Evolutionary conservation across 2,113 vertebrate species (phyloP).

Genomic region (Mungos mungo): DNA sequence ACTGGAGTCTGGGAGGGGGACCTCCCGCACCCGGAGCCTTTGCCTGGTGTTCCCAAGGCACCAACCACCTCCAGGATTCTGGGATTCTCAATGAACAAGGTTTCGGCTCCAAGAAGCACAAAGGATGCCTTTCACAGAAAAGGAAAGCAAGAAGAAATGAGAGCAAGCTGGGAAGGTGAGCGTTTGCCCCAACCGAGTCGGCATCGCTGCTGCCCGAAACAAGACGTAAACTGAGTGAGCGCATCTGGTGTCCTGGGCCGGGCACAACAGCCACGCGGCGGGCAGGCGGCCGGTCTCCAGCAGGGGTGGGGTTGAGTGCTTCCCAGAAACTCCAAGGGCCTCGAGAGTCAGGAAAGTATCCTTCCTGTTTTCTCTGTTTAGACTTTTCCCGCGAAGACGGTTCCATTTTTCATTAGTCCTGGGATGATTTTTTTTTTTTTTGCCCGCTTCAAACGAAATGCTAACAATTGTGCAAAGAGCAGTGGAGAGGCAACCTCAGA

Average conservation of each 20-base stretch:
- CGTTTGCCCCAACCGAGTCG: not conserved
- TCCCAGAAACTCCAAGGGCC: not conserved
- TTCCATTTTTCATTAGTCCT: not conserved
- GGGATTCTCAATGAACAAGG: not conserved
- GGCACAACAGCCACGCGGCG: rapidly evolving
- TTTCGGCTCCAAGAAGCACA: not conserved
- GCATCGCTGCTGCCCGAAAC: not conserved
- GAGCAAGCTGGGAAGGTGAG: not conserved
- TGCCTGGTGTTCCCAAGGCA: not conserved
- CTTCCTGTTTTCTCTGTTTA: not conserved
- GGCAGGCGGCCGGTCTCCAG: too few species aligned
- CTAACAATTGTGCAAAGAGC: not conserved
- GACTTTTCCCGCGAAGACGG: not conserved
- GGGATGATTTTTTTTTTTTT: not conserved
- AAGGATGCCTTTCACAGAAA: not conserved
- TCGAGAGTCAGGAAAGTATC: not conserved
- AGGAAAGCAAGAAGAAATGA: conserved; percentile 1
- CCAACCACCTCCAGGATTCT: not conserved
- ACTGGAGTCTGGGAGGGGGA: not conserved
- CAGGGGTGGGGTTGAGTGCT: not conserved
- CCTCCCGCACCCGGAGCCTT: not conserved
- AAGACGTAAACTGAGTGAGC: too few species aligned
- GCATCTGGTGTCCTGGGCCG: too few species aligned
- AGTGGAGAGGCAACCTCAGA: not conserved
- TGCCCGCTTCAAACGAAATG: conserved; percentile 76